Evolutionary conservation across 2,113 vertebrate species (phyloP).

Genomic region (Saimiri boliviensis): DNA sequence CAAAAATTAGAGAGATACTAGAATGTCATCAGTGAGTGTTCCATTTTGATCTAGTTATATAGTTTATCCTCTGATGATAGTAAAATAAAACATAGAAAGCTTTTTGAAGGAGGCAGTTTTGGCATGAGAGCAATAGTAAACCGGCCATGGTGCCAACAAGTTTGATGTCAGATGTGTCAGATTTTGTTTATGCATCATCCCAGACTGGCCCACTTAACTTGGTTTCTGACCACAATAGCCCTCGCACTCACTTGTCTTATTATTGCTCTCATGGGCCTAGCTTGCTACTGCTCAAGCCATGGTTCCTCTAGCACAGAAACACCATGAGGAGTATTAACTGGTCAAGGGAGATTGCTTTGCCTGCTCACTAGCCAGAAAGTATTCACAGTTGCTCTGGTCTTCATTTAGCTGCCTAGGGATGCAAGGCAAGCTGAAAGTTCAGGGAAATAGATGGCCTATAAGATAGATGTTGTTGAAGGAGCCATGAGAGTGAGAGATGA

Average conservation of each 20-base stretch:
- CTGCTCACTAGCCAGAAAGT: neutral
- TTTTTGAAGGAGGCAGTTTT: neutral
- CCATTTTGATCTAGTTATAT: neutral
- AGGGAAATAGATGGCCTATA: neutral
- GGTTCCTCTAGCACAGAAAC: neutral
- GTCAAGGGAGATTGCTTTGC: neutral
- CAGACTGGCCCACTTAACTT: neutral
- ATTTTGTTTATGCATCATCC: neutral
- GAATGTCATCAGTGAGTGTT: neutral
- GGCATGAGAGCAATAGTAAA: neutral
- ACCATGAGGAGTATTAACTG: neutral
- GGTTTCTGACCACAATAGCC: neutral
- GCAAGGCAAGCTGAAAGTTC: neutral
- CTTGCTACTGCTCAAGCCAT: neutral
- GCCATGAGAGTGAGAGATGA: neutral
- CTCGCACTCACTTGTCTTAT: accelerated
- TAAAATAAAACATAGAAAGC: neutral
- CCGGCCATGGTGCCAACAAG: neutral
- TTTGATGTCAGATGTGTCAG: neutral
- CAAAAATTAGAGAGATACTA: neutral
- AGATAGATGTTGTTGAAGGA: neutral
- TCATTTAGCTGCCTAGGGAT: neutral
- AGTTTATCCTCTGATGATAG: neutral
- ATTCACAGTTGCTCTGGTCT: neutral
- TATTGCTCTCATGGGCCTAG: neutral